phyloP scores from a whole-genome alignment of 2,888 invertebrate species.

The Chrysolina haemoptera region DNA sequence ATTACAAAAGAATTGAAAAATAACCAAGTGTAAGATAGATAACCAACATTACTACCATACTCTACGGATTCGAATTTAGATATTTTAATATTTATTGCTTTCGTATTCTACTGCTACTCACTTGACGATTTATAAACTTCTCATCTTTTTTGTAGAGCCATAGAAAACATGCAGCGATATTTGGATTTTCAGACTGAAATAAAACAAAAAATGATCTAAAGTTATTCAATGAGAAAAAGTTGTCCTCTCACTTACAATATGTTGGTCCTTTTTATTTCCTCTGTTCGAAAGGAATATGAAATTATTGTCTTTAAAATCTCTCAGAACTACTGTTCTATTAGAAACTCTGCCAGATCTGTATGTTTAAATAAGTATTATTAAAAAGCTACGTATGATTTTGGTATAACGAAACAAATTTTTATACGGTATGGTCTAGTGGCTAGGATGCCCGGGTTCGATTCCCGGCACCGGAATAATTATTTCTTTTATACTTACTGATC shows the following conservation, averaged over 20 bases:
- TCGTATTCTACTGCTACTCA: constrained; percentile 35
- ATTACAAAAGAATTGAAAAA: no score
- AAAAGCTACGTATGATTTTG: neutral
- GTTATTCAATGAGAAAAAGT: constrained; percentile 23
- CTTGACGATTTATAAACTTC: constrained; percentile 58
- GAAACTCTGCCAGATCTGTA: constrained; percentile 67
- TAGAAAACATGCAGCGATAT: constrained; percentile 68
- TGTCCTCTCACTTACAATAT: constrained; percentile 65
- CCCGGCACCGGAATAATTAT: constrained; percentile 78
- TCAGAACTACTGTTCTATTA: constrained; percentile 61
- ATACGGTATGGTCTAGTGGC: constrained; percentile 74
- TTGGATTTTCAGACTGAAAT: constrained; percentile 67
- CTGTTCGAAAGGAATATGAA: constrained; percentile 70
- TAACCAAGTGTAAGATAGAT: no score
- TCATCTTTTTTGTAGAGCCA: constrained; percentile 65
- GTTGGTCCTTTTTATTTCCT: constrained; percentile 68
- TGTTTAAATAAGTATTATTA: constrained; percentile 23
- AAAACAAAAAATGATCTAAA: neutral
- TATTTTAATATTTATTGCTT: no score
- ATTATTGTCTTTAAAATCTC: constrained; percentile 68
- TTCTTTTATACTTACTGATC: constrained; percentile 64
- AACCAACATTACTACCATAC: no score
- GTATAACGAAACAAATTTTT: neutral
- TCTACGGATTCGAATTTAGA: no score
- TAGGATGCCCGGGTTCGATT: constrained; percentile 83